phyloP scores from a whole-genome alignment of 2,888 invertebrate species.

The Rhagophthalmus giganteus region DNA sequence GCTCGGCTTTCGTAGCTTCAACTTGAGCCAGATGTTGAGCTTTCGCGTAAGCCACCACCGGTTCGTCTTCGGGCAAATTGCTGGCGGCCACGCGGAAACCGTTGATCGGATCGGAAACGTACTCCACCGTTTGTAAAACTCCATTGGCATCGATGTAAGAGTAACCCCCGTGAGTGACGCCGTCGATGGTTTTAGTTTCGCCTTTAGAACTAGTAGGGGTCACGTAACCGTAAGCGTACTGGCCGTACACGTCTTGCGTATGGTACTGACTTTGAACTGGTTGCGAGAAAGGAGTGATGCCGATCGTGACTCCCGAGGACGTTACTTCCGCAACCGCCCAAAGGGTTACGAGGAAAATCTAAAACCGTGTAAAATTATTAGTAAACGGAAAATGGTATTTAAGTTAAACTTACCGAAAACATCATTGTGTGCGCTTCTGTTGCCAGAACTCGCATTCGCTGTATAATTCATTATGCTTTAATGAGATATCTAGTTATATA shows the following conservation, averaged over 20 bases:
- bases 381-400: not conserved
- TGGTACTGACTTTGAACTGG: slow-evolving; percentile 57
- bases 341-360: slow-evolving; percentile 10
- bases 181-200: slow-evolving; percentile 64
- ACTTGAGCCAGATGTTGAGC: slow-evolving; percentile 48
- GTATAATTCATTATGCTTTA: slow-evolving; percentile 27
- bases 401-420: slow-evolving; percentile 36
- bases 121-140: slow-evolving; percentile 65
- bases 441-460: slow-evolving; percentile 40
- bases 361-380: slow-evolving; percentile 4
- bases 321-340: slow-evolving; percentile 19
- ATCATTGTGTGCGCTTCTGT: slow-evolving; percentile 37
- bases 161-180: slow-evolving; percentile 67
- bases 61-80: slow-evolving; percentile 62
- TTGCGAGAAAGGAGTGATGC: slow-evolving; percentile 47
- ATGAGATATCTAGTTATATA: slow-evolving; percentile 35
- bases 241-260: slow-evolving; percentile 61
- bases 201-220: slow-evolving; percentile 68
- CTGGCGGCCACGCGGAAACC: slow-evolving; percentile 69
- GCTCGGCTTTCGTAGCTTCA: slow-evolving; percentile 46
- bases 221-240: slow-evolving; percentile 65
- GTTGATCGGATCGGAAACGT: slow-evolving; percentile 64
- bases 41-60: slow-evolving; percentile 51
- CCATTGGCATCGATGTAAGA: slow-evolving; percentile 71
- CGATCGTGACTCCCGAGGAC: slow-evolving; percentile 54